These are phyloP conservation scores for Tylochromis polylepis DNA, from an alignment of 2,113 vertebrate species.

Conservation along the genomic window DNA sequence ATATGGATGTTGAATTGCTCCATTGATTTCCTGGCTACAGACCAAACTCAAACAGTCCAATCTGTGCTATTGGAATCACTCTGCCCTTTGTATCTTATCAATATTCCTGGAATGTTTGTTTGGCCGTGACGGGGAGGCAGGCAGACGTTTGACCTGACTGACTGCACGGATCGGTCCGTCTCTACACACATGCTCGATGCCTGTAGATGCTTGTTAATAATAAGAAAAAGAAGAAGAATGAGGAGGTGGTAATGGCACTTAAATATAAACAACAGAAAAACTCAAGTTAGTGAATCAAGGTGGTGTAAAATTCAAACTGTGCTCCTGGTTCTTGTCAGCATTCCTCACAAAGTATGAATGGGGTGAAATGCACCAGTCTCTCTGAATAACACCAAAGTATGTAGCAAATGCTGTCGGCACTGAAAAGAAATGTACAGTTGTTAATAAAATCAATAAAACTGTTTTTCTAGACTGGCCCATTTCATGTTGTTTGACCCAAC, in stretches of 20 bases:
- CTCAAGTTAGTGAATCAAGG: background rate
- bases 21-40: slow-evolving; percentile 27
- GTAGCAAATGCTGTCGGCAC: slow-evolving; percentile 81
- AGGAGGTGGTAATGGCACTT: background rate
- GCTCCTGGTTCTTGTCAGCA: slow-evolving; percentile 34
- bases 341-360: slow-evolving; percentile 30
- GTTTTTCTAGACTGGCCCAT: slow-evolving; percentile 65
- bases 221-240: background rate
- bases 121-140: background rate
- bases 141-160: background rate
- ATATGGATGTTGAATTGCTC: slow-evolving; percentile 31
- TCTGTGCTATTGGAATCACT: slow-evolving; percentile 20
- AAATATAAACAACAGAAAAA: background rate
- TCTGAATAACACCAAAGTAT: slow-evolving; percentile 80
- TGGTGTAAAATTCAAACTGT: slow-evolving; percentile 30
- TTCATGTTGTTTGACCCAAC: slow-evolving; percentile 11
- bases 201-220: background rate
- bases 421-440: slow-evolving; percentile 75
- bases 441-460: slow-evolving; percentile 76
- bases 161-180: background rate
- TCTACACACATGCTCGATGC: slow-evolving; percentile 6
- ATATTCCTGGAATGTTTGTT: slow-evolving; percentile 46
- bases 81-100: slow-evolving; percentile 36
- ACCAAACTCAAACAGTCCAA: slow-evolving; percentile 38
- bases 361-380: slow-evolving; percentile 35